Conservation (phyloP, 2,113 vertebrate genomes). For the Anarhynchus alexandrinus region DNA sequence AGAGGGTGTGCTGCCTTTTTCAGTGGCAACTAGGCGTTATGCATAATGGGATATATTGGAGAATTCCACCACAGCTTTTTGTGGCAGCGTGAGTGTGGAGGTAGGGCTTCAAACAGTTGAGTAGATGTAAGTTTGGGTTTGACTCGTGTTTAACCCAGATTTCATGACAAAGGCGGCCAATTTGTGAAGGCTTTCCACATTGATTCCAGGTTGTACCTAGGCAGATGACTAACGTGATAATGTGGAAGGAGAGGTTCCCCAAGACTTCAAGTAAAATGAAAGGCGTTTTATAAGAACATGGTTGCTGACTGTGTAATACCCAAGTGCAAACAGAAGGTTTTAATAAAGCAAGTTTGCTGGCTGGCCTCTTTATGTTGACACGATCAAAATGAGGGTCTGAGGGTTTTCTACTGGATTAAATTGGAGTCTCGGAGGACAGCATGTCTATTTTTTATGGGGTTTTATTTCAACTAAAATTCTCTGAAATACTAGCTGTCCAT, state of each 20-base stretch:
- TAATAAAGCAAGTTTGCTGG: not conserved
- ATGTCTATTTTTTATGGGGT: not conserved
- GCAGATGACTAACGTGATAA: not conserved
- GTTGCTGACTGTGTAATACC: not conserved
- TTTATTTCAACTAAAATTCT: not conserved
- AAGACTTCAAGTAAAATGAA: not conserved
- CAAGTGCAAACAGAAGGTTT: not conserved
- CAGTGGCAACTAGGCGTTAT: not conserved
- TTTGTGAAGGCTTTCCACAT: not conserved
- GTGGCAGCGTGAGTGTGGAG: not conserved
- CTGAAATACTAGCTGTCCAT: not conserved
- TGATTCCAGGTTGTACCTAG: not conserved
- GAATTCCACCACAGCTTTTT: not conserved
- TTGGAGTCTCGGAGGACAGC: not conserved
- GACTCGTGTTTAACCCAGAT: not conserved
- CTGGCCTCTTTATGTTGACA: not conserved
- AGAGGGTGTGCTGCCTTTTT: not conserved
- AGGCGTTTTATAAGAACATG: not conserved
- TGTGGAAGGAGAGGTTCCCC: not conserved
- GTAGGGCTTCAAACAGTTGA: not conserved
- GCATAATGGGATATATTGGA: rapidly evolving
- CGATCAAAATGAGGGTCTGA: not conserved
- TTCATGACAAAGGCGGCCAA: not conserved
- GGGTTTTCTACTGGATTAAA: not conserved
- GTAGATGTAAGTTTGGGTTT: not conserved